These are phyloP conservation scores for Bergia sp. DNA, from an alignment of 92 coral and sea anemone genomes.

Conservation along the genomic window DNA sequence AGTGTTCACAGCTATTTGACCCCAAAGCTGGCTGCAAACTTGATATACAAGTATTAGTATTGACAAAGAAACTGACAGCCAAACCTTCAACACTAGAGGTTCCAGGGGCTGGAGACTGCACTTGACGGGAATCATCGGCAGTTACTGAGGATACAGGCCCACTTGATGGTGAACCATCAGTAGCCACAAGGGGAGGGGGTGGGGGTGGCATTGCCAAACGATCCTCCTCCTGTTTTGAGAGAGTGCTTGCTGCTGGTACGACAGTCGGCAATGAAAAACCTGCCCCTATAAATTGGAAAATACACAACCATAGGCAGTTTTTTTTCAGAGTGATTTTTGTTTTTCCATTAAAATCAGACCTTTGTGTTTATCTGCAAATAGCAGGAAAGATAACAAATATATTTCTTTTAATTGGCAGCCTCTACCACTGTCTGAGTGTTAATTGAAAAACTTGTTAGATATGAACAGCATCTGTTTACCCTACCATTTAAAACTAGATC, in stretches of 20 bases:
- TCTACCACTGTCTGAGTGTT: too few relatives aligned
- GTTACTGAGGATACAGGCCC: constrained; percentile 47
- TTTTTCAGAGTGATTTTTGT: neutral
- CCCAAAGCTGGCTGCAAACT: too few relatives aligned
- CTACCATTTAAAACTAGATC: too few relatives aligned
- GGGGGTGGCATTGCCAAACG: constrained; percentile 99
- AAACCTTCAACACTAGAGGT: constrained; percentile 16
- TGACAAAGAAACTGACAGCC: neutral
- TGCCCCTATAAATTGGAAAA: neutral
- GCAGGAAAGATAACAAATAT: neutral
- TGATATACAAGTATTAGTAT: too few relatives aligned
- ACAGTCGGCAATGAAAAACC: constrained; percentile 78
- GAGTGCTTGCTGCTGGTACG: constrained; percentile 90
- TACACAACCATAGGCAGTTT: neutral
- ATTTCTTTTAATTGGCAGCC: too few relatives aligned
- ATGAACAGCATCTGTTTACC: too few relatives aligned
- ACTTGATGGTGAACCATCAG: constrained; percentile 47
- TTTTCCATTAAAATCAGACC: too few relatives aligned
- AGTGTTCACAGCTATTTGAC: too few relatives aligned
- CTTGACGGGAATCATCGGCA: constrained; percentile 35
- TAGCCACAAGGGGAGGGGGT: constrained; percentile 61
- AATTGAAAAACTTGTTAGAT: too few relatives aligned
- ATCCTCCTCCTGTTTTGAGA: constrained; percentile 94
- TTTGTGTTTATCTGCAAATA: neutral
- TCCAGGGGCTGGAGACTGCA: constrained; percentile 26